phyloP scores from a whole-genome alignment of 2,113 vertebrate genomes.

The Andinoacara biseriatus region DNA sequence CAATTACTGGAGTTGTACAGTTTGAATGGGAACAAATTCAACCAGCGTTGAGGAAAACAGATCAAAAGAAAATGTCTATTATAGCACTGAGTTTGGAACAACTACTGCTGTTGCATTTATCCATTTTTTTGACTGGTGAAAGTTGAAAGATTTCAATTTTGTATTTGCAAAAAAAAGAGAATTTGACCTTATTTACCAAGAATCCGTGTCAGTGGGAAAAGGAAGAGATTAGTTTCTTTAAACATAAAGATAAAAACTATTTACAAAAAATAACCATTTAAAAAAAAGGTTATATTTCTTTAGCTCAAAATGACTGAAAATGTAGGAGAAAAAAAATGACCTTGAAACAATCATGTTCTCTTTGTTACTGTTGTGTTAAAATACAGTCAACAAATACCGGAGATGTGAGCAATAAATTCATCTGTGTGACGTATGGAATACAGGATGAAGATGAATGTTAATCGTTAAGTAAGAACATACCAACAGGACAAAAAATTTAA shows the following conservation, averaged over 20 bases:
- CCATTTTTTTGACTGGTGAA: not conserved
- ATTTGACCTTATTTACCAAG: not conserved
- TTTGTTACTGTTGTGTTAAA: not conserved
- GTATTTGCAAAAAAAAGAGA: not conserved
- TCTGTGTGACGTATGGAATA: not conserved
- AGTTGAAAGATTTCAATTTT: not conserved
- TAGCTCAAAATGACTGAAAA: not conserved
- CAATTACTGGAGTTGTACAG: not conserved
- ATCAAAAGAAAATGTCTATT: not conserved
- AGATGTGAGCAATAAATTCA: not conserved
- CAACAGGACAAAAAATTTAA: constrained; percentile 28
- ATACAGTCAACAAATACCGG: too few species aligned
- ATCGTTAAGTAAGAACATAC: not conserved
- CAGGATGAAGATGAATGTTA: not conserved
- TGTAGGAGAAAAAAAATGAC: not conserved
- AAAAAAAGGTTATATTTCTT: not conserved
- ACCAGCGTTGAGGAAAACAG: not conserved
- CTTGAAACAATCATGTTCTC: not conserved
- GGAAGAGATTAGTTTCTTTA: not conserved
- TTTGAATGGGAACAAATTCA: not conserved
- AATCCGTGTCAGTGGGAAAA: not conserved
- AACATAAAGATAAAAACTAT: not conserved
- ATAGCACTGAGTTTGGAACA: not conserved
- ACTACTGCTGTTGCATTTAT: not conserved
- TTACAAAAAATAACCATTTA: not conserved